Base-by-base conservation (phyloP, 1,140 invertebrate genomes). In the Ceratina calcarata region DNA sequence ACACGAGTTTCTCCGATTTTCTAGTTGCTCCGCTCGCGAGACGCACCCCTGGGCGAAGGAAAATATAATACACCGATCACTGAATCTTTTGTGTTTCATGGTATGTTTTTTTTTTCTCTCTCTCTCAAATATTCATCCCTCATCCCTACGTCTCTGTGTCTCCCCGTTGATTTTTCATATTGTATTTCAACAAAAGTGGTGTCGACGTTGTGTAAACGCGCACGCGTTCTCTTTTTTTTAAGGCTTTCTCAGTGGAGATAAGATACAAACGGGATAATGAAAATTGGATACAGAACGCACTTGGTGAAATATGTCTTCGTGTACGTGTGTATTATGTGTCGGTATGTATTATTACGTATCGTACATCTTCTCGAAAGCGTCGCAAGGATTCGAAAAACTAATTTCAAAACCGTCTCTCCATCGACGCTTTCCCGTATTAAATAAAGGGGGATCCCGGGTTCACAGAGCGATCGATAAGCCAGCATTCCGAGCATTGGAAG, bases 111-210 rank as follows among this genome's bases (percentile, higher is more conserved):
- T 64, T 8, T 65, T 65, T 62, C 27, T 4, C 27, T 4, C 27
- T 64, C 16, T 62, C 60, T 80, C 78, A 82, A 85, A 86, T n/a
- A n/a, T n/a, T 55, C 12, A 57, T 79, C 81, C 81, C 80, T 83
- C 84, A 81, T 86, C 81, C 84, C 81, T 37, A 37, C 32, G 32
- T 37, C 2, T 37, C 2, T 37, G 37, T 45, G 37, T 79, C 80
- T 85, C 67, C 83, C 61, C 73, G 49, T 85, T 65, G 69, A 77
- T 83, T 77, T 37, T 24, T 65, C 76, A 64, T 68, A n/a, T n/a
- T n/a, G 82, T 77, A 87, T 85, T 76, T 81, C 87, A 88, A 89
- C 87, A 89, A 89, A 91, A 91, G 89, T 91, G 90, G 89, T 91
- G 90, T 90, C 88, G 89, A 91, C 89, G 89, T 91, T 86, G 77